Evolutionary conservation across 92 coral and sea anemone species (phyloP).

Genomic region (Epizoanthus stellaris): DNA sequence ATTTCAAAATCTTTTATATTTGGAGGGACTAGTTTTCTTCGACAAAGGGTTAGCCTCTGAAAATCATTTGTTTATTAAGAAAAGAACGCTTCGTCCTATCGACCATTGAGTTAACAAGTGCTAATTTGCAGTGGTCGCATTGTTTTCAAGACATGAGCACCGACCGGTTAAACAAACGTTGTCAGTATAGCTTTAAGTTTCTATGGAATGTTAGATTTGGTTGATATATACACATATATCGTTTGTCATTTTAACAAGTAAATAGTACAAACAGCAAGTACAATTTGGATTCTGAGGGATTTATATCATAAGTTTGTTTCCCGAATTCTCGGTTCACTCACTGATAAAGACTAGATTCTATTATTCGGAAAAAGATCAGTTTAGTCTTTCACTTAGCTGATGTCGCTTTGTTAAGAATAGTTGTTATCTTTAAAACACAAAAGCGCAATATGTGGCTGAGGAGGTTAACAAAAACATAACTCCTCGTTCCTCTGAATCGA

Average conservation of each 20-base stretch:
- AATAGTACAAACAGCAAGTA: slow-evolving; percentile 1
- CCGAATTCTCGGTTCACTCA: slow-evolving; percentile 20
- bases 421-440: slow-evolving; percentile 48
- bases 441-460: slow-evolving; percentile 49
- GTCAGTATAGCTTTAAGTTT: slow-evolving; percentile 7
- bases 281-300: background rate
- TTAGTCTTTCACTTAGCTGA: slow-evolving; percentile 39
- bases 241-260: slow-evolving; percentile 6
- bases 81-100: slow-evolving; percentile 26
- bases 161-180: slow-evolving; percentile 38
- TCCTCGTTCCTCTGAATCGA: slow-evolving; percentile 33
- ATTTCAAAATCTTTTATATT: slow-evolving; percentile 6
- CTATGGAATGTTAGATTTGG: slow-evolving; percentile 36
- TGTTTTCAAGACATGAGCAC: slow-evolving; percentile 27
- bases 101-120: slow-evolving; percentile 32
- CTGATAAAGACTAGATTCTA: slow-evolving; percentile 26
- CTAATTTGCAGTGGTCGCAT: slow-evolving; percentile 35
- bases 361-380: slow-evolving; percentile 32
- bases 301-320: background rate
- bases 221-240: background rate
- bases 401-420: slow-evolving; percentile 39
- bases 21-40: slow-evolving; percentile 15
- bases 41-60: background rate
- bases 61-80: slow-evolving; percentile 9
- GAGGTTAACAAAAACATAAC: slow-evolving; percentile 46